Evolutionary conservation across 1,140 invertebrate species (phyloP), one percentile per base, ranked within the genome.

Genomic region (Pissodes strobi): DNA sequence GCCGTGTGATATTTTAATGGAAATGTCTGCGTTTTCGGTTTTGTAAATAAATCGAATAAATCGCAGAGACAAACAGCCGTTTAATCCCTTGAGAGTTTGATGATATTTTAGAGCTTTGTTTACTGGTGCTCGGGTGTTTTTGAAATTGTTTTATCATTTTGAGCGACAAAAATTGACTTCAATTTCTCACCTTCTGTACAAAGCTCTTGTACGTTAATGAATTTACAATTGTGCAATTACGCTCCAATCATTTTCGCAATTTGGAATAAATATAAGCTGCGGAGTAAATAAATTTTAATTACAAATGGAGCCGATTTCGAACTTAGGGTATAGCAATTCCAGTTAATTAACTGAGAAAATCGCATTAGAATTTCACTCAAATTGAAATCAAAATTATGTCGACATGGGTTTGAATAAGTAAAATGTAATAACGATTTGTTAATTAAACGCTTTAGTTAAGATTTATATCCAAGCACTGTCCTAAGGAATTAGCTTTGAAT

Each of bases 1-100:
- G 19, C 57, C 43, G 57, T 48, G 25, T 38, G 57, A 59, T 59
- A 59, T 59, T 59, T 59, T 59, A 59, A 59, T 59, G 45, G 57
- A 59, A 39, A 49, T 49, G 57, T 49, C 45, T 59, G 43, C 34
- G 38, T 34, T 59, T 59, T 46, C 57, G 43, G 34, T 59, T 59
- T 38, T 49, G 45, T 38, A 59, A 59, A 59, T 59, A 59, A 59
- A 59, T 49, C 45, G 38, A 46, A 58, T 45, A 45, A 58, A 52
- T 13, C 12, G 52, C 19, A 4, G 22, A 30, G 52, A 13, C 18
- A 48, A 58, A 58, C 43, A 58, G n/a, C 55, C 55, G n/a, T 58
- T 58, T 45, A 58, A 19, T 12, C 21, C 8, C 5, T 46, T n/a
- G 22, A 43, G 55, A 21, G 25, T 21, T 58, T 48, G n/a, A n/a